These are phyloP conservation scores for Uromys caudimaculatus DNA, from an alignment of 2,797 vertebrate genomes.

Conservation along the genomic window DNA sequence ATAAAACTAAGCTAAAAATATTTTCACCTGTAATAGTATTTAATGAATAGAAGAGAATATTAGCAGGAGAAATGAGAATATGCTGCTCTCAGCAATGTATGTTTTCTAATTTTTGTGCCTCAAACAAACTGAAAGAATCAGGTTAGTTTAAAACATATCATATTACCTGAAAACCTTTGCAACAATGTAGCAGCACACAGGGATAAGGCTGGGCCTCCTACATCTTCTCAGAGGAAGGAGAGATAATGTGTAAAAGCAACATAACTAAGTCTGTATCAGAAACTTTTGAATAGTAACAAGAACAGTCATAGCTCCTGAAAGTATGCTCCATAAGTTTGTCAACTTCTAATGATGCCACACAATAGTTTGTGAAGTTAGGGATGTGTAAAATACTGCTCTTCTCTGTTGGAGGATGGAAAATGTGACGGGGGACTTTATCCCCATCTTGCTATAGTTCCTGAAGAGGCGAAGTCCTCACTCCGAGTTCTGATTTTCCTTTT, in stretches of 20 bases:
- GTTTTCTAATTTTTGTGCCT: conserved; percentile 7
- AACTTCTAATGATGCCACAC: not conserved
- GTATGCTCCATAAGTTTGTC: not conserved
- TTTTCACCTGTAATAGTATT: conserved; percentile 29
- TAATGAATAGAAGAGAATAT: conserved; percentile 50
- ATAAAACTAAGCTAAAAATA: not conserved
- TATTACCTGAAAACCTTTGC: conserved; percentile 25
- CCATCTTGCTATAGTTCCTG: not conserved
- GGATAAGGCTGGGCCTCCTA: not conserved
- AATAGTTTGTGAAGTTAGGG: not conserved
- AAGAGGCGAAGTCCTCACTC: conserved; percentile 16
- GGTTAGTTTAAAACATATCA: conserved; percentile 30
- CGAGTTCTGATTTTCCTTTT: not conserved
- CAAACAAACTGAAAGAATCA: conserved; percentile 29
- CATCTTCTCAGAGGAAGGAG: not conserved
- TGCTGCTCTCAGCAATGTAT: not conserved
- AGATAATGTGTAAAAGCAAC: not conserved
- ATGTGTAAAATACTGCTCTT: not conserved
- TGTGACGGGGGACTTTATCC: not conserved
- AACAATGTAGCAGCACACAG: not conserved
- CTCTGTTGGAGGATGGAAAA: conserved; percentile 4
- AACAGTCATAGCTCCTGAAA: not conserved
- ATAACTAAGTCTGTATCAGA: not conserved
- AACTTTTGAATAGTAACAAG: conserved; percentile 41
- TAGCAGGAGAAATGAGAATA: conserved; percentile 41